Base-by-base conservation (phyloP, 2,113 vertebrate species). In the Platichthys flesus region DNA sequence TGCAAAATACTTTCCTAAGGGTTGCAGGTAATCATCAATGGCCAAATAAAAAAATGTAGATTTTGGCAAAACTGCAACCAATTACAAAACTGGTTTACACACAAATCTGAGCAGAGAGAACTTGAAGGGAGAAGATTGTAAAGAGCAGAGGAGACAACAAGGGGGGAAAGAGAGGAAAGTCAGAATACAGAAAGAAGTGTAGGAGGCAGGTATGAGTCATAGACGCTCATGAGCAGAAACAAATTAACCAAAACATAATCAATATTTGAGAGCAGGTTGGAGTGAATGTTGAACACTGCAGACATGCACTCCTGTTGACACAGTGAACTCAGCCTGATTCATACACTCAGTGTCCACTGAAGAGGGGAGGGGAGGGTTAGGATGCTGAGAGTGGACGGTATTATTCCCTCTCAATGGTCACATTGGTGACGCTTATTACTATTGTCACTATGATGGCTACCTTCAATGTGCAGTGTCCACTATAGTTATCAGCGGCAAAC, bases 191-290 rank as follows among this genome's bases (percentile, higher is more conserved):
- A 69, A 3, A 63, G 28, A 67, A 15, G 47, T 51, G 60, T 45
- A 24, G 66, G 45, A 49, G 40, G 51, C 10, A 26, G 52, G 31
- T 18, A 74, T 78, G 71, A 83, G 67, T 86, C 76, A 88, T 40
- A 35, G 64, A 35, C 23, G 72, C 55, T 81, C 24, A 20, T 26
- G 49, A 51, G 71, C 70, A 67, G 71, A 74, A 67, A 58, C 59
- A 85, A 85, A 87, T 81, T 60, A 60, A 76, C 59, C 54, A 57
- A 28, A 28, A 14, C 61, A 71, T 69, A 51, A 87, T 89, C 75
- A 80, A 83, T 77, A 81, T 81, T 64, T 59, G 57, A 80, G 56
- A 85, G 78, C 59, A 42, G 55, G 67, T 52, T 21, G 58, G 78
- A 74, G 60, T 64, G 51, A 60, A 35, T 45, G 66, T 70, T 7